Evolutionary conservation across 1,140 invertebrate species (phyloP), one percentile per base, ranked within the genome.

Genomic region (Ceratosolen solmsi): DNA sequence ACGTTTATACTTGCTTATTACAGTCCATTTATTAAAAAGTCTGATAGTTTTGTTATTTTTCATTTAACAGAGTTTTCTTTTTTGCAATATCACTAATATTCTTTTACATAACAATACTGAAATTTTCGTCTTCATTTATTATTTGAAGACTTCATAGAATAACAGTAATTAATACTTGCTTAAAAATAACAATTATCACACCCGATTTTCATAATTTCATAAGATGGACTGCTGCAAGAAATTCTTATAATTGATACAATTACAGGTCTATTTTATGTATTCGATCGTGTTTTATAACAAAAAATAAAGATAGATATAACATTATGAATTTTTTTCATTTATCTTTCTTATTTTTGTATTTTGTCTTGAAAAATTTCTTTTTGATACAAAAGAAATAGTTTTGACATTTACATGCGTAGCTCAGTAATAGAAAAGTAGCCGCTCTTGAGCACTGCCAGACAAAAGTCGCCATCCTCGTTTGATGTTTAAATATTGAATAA

Each of bases 401-500:
- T 84, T 86, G 77, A 74, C 83, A 84, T 82, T 84, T 81, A 25
- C 17, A 60, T 15, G 9, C 0, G 15, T 84, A 41, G 65, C 73
- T 94, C 93, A 97, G 92, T 97, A 97, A 91, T 96, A 97, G 93
- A 97, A 96, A 78, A 97, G 92, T 84, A 97, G 92, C 86, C 96
- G 94, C 89, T 97, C 96, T 87, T 97, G 96, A 80, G 96, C 96
- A 82, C 94, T 96, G 58, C 95, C 94, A 9, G 96, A 96, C n/a
- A 97, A 92, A 85, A 96, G 92, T 85, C 96, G 94, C 97, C 96
- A 98, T 79, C 96, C 96, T 83, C 96, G 94, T 88, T 97, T 98
- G 85, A 98, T 97, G 88, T 96, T 96, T 86, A 97, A 92, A 91
- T 98, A 98, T 91, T 97, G 96, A 83, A 97, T 94, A 54, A 97